Conservation (phyloP, 2,888 invertebrate genomes). For the Netelia fuscicornis region DNA sequence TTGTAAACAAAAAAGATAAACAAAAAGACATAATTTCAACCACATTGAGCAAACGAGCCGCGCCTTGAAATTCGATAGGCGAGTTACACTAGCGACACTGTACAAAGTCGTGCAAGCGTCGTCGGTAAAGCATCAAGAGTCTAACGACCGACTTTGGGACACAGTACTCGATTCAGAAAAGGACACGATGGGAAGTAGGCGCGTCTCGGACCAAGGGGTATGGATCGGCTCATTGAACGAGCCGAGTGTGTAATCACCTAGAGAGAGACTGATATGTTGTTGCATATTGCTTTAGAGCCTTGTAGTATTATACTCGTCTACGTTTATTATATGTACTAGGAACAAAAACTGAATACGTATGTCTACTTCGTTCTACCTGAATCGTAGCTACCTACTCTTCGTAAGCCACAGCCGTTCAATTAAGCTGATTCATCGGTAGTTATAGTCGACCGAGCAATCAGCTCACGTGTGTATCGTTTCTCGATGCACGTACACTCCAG, state of each 20-base stretch:
- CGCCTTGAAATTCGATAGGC: conserved; percentile 57
- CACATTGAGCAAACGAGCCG: conserved; percentile 25
- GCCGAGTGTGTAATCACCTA: conserved; percentile 37
- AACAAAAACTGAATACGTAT: neutral
- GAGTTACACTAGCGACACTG: neutral
- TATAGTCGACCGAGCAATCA: conserved; percentile 57
- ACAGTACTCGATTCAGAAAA: conserved; percentile 49
- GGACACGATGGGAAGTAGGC: conserved; percentile 49
- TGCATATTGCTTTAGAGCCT: conserved; percentile 23
- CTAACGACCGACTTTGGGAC: conserved; percentile 63
- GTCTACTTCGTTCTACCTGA: conserved; percentile 2
- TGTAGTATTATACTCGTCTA: neutral
- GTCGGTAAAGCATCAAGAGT: conserved; percentile 11
- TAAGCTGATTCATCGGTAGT: conserved; percentile 64
- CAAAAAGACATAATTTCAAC: neutral
- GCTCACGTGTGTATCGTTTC: conserved; percentile 40
- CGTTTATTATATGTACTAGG: neutral
- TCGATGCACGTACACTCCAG: neutral
- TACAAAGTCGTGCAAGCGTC: neutral
- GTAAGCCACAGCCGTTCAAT: conserved; percentile 56
- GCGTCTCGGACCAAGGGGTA: conserved; percentile 44
- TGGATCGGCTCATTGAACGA: conserved; percentile 41
- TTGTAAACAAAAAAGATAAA: neutral
- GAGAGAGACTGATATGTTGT: neutral
- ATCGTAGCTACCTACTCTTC: conserved; percentile 29